Conservation (phyloP, 2,888 invertebrate species). For the Willowsia nigromaculata region DNA sequence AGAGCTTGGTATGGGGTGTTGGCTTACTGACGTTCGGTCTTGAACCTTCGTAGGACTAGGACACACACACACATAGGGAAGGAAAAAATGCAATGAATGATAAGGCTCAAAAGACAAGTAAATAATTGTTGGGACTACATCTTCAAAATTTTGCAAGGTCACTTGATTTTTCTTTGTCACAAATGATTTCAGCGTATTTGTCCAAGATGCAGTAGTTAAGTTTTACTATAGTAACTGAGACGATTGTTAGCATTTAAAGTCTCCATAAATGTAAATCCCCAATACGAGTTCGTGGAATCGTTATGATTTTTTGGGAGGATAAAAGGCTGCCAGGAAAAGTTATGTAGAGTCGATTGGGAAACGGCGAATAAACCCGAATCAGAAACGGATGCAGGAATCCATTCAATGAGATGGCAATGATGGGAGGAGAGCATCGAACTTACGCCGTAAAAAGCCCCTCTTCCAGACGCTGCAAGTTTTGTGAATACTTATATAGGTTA, state of each 20-base stretch:
- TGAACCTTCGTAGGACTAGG: no score
- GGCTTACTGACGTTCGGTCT: not conserved
- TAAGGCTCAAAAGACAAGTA: not conserved
- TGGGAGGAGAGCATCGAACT: not conserved
- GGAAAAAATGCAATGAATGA: not conserved
- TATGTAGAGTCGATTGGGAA: not conserved
- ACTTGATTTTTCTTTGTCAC: no score
- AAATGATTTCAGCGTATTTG: no score
- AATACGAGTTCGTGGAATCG: not conserved
- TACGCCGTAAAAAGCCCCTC: no score
- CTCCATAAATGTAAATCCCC: not conserved
- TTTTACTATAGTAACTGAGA: no score
- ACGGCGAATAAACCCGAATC: constrained; percentile 18
- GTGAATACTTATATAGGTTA: not conserved
- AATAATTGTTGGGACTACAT: not conserved
- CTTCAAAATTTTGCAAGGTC: no score
- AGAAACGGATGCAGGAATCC: not conserved
- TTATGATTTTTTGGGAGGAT: not conserved
- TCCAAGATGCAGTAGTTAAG: no score
- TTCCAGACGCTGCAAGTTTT: no score
- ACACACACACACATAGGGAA: not conserved
- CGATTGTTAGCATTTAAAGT: not conserved
- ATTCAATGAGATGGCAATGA: not conserved
- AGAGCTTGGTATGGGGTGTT: not conserved
- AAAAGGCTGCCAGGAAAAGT: not conserved